Evolutionary conservation across 2,113 vertebrate genomes (phyloP).

Genomic region (Petroica traversi): DNA sequence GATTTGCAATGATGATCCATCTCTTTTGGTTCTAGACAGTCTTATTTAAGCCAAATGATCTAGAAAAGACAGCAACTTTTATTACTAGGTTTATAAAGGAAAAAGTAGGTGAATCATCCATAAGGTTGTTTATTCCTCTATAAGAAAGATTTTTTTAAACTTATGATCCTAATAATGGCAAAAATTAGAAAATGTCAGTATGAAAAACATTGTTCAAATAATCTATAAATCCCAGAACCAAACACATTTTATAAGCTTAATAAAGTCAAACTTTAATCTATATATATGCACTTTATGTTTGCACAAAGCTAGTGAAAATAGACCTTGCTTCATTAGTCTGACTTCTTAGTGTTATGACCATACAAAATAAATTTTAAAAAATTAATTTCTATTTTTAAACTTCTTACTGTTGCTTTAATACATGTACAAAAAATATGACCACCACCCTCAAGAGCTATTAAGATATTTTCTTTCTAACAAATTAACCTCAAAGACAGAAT

Average conservation of each 20-base stretch:
- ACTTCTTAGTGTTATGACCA: neutral
- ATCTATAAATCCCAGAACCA: neutral
- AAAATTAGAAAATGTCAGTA: neutral
- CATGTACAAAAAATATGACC: neutral
- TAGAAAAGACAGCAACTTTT: neutral
- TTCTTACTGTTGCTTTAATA: neutral
- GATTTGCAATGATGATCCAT: neutral
- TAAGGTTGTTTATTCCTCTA: neutral
- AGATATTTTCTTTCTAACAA: neutral
- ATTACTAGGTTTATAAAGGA: neutral
- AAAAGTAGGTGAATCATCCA: neutral
- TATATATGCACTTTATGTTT: neutral
- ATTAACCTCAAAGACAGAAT: neutral
- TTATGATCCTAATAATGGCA: neutral
- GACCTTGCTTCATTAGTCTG: neutral
- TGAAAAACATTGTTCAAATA: neutral
- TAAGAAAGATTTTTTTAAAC: neutral
- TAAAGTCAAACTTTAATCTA: neutral
- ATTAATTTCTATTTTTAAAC: neutral
- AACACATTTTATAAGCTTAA: neutral
- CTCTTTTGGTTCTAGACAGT: neutral
- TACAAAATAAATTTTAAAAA: neutral
- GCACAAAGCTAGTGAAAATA: neutral
- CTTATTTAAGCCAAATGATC: neutral
- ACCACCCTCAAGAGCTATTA: neutral